Percentiles rank a stretch among this genome's conserved stretches.
Conservation (phyloP, 2,888 invertebrate genomes). For the Torymus texanus region DNA sequence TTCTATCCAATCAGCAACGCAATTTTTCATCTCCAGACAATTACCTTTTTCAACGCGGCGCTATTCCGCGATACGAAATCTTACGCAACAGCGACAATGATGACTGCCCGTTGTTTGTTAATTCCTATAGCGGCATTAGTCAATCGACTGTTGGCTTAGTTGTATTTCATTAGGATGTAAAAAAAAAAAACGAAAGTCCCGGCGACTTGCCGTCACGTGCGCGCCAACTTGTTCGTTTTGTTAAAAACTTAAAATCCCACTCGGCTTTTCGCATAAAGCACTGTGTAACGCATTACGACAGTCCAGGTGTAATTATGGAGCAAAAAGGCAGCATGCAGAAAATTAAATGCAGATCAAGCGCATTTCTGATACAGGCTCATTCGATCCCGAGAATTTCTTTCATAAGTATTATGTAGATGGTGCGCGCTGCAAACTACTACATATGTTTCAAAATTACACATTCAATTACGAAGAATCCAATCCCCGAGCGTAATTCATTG, state of each 20-base stretch:
- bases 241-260: too few relatives aligned
- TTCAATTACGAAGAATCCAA: conserved; percentile 42
- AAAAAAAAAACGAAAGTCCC: too few relatives aligned
- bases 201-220: too few relatives aligned
- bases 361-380: neutral
- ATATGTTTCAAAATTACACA: conserved; percentile 39
- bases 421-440: conserved; percentile 5
- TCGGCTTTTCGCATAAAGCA: too few relatives aligned
- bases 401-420: neutral
- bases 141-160: conserved; percentile 4
- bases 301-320: too few relatives aligned
- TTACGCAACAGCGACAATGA: conserved; percentile 22
- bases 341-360: neutral
- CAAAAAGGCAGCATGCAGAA: too few relatives aligned
- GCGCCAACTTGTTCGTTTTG: too few relatives aligned
- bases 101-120: neutral
- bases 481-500: conserved; percentile 32
- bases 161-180: neutral
- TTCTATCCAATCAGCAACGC: neutral
- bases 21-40: conserved; percentile 1
- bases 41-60: neutral
- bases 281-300: too few relatives aligned
- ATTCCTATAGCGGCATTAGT: conserved; percentile 27
- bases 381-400: conserved; percentile 16
- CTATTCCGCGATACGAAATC: neutral